These are phyloP conservation scores for Penelope pileata DNA, from an alignment of 2,113 vertebrate genomes.

Conservation along the genomic window DNA sequence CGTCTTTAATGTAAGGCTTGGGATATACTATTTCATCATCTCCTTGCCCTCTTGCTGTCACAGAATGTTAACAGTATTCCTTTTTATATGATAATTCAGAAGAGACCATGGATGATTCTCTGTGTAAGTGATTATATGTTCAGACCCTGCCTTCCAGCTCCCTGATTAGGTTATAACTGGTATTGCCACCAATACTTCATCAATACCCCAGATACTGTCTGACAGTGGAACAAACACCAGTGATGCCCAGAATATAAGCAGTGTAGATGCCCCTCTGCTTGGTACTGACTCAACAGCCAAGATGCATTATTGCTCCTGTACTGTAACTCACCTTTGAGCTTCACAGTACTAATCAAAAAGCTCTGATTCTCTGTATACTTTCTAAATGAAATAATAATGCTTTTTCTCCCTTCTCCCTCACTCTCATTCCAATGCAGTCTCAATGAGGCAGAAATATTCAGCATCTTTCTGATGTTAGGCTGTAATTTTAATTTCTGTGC, in stretches of 20 bases:
- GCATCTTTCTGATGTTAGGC: background rate
- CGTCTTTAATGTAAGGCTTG: background rate
- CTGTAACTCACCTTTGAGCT: background rate
- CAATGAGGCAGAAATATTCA: constrained; percentile 14
- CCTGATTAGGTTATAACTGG: background rate
- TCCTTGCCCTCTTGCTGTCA: background rate
- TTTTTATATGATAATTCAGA: background rate
- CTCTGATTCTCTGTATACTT: background rate
- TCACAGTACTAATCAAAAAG: background rate
- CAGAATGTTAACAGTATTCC: background rate
- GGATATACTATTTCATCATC: background rate
- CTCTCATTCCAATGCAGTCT: background rate
- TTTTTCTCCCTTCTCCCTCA: background rate
- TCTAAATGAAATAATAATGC: background rate
- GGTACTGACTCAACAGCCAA: background rate
- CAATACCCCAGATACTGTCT: background rate
- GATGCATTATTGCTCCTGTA: background rate
- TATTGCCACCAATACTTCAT: background rate
- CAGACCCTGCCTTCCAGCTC: background rate
- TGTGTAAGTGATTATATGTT: background rate
- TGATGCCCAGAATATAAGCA: background rate
- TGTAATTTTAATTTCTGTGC: constrained; percentile 16
- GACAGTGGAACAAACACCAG: background rate
- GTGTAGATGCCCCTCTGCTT: background rate
- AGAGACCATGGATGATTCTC: background rate